Percentiles rank a stretch among this genome's conserved stretches.
These are phyloP conservation scores for Alloplasta piceator DNA, from an alignment of 2,888 invertebrate genomes.

Conservation along the genomic window DNA sequence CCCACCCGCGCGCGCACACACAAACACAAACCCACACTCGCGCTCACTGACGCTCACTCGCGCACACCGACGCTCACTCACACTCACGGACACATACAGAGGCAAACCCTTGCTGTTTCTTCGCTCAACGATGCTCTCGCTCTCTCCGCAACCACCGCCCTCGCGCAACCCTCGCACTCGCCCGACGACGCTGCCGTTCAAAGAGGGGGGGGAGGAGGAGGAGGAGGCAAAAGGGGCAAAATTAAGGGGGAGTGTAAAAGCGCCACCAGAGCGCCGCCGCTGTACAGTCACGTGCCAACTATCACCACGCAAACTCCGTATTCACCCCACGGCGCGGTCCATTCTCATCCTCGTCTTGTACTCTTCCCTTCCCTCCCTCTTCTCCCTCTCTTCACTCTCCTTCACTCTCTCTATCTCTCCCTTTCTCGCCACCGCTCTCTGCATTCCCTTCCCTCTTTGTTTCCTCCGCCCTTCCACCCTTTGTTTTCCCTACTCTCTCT, in stretches of 20 bases:
- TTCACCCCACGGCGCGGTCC: slow-evolving; percentile 62
- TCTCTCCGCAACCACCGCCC: slow-evolving; percentile 49
- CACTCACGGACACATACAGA: not conserved
- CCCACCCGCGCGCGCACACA: slow-evolving; percentile 8
- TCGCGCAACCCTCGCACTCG: slow-evolving; percentile 65
- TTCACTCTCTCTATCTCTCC: slow-evolving; percentile 1
- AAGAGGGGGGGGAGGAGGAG: slow-evolving; percentile 11
- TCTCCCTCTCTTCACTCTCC: not conserved
- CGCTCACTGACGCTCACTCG: no score
- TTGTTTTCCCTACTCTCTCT: no score
- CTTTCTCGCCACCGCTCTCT: not conserved
- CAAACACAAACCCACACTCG: no score
- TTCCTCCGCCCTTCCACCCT: no score
- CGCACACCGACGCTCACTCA: no score
- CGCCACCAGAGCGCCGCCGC: slow-evolving; percentile 64
- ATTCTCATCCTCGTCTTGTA: slow-evolving; percentile 45
- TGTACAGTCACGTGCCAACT: slow-evolving; percentile 66
- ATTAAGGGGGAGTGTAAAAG: slow-evolving; percentile 38
- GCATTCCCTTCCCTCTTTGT: not conserved
- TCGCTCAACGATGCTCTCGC: slow-evolving; percentile 38
- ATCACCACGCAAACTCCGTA: slow-evolving; percentile 66
- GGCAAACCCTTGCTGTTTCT: slow-evolving; percentile 38
- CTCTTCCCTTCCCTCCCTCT: not conserved
- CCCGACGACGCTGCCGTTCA: slow-evolving; percentile 55
- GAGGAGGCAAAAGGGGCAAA: slow-evolving; percentile 24